Base-by-base conservation (phyloP, 1,140 invertebrate genomes). In the Meloidogyne floridensis region DNA sequence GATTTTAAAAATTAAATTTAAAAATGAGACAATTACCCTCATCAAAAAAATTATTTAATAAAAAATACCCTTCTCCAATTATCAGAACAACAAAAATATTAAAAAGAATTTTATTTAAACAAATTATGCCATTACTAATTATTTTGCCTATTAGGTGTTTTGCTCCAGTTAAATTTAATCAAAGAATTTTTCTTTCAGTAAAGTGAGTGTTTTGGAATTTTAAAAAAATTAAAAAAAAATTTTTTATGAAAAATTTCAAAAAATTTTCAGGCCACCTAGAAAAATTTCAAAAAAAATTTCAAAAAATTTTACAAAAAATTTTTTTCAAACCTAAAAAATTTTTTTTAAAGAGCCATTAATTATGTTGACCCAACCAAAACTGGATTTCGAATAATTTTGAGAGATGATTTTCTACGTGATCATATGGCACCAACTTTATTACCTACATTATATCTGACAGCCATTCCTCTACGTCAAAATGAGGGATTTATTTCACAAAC, bases 331-430 rank as follows among this genome's bases (percentile, higher is more conserved):
- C 13, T 13, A 73, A 15, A 15, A 15, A 74, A 74, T 51, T 74
- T 6, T n/a, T 32, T 74, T 32, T 7, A 74, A 72, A 86, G 80
- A 83, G 85, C 85, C 6, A 87, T 86, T 32, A 76, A 86, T 69
- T 81, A 87, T 51, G 86, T 86, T 6, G 85, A 86, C 43, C 86
- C 85, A 56, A 87, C 86, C 13, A 86, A 86, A 56, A 73, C 10
- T 69, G 85, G 85, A 13, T 86, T 86, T 77, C 69, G 86, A 6
- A 76, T 86, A 10, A 77, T 86, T 18, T 75, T 86, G 7, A 77
- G 78, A 42, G 85, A 86, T 42, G 86, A 87, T 18, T 86, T 86
- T 65, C 15, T 86, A 20, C 84, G 82, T 54, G 54, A 81, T 20
- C 84, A 87, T 72, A 70, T 86, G 70, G 54, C 83, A 7, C 86